Evolutionary conservation across 1,140 invertebrate genomes (phyloP).

Genomic region (Pomphorhynchus laevis): DNA sequence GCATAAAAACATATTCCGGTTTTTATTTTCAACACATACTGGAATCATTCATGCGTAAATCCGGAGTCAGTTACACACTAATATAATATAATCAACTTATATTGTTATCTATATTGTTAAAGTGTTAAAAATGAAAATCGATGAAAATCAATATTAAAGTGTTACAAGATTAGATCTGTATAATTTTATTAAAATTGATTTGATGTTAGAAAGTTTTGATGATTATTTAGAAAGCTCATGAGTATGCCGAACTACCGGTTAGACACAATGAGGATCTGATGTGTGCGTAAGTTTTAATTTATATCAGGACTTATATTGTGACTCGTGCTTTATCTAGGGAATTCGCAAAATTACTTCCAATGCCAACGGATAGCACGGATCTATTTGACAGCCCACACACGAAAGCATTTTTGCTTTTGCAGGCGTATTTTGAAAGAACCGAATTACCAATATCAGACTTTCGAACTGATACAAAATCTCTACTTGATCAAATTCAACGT

Average conservation of each 20-base stretch:
- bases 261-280: slow-evolving; percentile 82
- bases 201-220: too few species aligned
- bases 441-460: slow-evolving; percentile 60
- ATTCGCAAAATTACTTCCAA: slow-evolving; percentile 38
- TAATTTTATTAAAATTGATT: too few species aligned
- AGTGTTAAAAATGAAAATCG: too few species aligned
- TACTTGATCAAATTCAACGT: slow-evolving; percentile 66
- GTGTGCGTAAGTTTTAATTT: slow-evolving; percentile 32
- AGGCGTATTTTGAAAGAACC: slow-evolving; percentile 50
- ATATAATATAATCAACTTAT: too few species aligned
- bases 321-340: slow-evolving; percentile 26
- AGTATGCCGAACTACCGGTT: slow-evolving; percentile 70
- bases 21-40: too few species aligned
- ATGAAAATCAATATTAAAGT: too few species aligned
- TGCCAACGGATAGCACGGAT: slow-evolving; percentile 31
- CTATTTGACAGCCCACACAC: slow-evolving; percentile 53
- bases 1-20: too few species aligned
- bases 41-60: too few species aligned
- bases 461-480: slow-evolving; percentile 67
- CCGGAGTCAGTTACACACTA: too few species aligned
- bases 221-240: slow-evolving; percentile 31
- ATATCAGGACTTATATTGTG: slow-evolving; percentile 2
- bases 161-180: too few species aligned
- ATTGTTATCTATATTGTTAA: too few species aligned
- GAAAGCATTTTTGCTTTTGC: slow-evolving; percentile 59